Evolutionary conservation across 2,113 vertebrate genomes (phyloP), one percentile per base, ranked within the genome.

Genomic region (Stigmatopora argus): DNA sequence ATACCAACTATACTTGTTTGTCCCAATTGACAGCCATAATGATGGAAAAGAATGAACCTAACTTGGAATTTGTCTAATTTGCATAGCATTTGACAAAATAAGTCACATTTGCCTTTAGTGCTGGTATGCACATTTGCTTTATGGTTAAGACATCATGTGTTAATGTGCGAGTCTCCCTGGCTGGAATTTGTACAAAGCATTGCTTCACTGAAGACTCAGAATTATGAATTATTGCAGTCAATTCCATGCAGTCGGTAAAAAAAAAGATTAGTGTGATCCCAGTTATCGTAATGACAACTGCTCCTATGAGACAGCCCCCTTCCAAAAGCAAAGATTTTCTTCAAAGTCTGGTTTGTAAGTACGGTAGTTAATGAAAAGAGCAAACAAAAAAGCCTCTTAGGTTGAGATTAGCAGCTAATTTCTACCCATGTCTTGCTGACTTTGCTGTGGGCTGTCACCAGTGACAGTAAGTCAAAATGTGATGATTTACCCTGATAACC

Each of bases 291-390:
- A 13, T 46, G 45, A 46, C 45, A 46, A 14, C 10, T 35, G 23
- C 26, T 15, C 1, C 35, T 21, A 4, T 60, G 18, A 13, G 2
- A 60, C 35, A 60, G n/a, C 12, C 18, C 12, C 10, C 18, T 18
- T 18, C 17, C 34, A 31, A 4, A 34, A 55, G 23, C 52, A 55
- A 38, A 58, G 18, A 10, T 38, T 7, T 35, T n/a, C 68, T 71
- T 48, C 26, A 26, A 46, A 62, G 65, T 48, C 53, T 65, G 56
- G n/a, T 44, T 60, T 76, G 49, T 71, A 35, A 73, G 75, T 68
- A 64, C 58, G 68, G 56, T 4, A 31, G 26, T 31, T 61, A 78
- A 72, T 79, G 70, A 79, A 77, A 75, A 67, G 51, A 73, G 60
- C 60, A 62, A 31, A 31, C n/a, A n/a, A 51, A 49, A 67, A 61